These are phyloP conservation scores for Microctenopoma lineatum DNA, from an alignment of 2,797 vertebrate genomes.

Conservation along the genomic window DNA sequence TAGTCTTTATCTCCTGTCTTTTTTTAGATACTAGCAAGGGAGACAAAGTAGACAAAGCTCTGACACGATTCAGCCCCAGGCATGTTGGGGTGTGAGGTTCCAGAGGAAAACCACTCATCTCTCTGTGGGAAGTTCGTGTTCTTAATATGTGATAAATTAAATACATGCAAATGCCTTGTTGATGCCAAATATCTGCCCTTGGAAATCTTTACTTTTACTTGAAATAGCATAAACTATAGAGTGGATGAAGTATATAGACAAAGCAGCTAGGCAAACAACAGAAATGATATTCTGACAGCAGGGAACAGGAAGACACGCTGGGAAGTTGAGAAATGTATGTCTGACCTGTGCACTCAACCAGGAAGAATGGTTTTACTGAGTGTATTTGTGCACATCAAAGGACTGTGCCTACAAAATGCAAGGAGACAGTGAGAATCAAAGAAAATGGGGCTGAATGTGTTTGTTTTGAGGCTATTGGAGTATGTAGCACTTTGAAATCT, in stretches of 20 bases:
- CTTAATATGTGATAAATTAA: conserved; percentile 8
- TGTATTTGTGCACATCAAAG: conserved; percentile 43
- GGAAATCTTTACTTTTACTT: background rate
- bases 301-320: conserved; percentile 2
- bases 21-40: conserved; percentile 8
- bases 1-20: background rate
- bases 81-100: conserved; percentile 10
- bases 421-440: conserved; percentile 14
- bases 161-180: background rate
- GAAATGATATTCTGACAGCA: background rate
- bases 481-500: conserved; percentile 48
- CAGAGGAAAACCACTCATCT: background rate
- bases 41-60: conserved; percentile 16
- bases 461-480: conserved; percentile 8
- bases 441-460: conserved; percentile 3
- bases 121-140: conserved; percentile 14
- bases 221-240: background rate
- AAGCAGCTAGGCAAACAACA: background rate
- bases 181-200: background rate
- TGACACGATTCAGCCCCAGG: conserved; percentile 2
- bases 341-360: conserved; percentile 46
- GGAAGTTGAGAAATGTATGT: conserved; percentile 27
- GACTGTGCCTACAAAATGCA: conserved; percentile 4
- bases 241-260: background rate
- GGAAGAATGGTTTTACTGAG: conserved; percentile 40